A percentile compares a stretch with the other conserved stretches of the same genome.
phyloP scores from a whole-genome alignment of 2,113 vertebrate genomes.

The Macrotus californicus region DNA sequence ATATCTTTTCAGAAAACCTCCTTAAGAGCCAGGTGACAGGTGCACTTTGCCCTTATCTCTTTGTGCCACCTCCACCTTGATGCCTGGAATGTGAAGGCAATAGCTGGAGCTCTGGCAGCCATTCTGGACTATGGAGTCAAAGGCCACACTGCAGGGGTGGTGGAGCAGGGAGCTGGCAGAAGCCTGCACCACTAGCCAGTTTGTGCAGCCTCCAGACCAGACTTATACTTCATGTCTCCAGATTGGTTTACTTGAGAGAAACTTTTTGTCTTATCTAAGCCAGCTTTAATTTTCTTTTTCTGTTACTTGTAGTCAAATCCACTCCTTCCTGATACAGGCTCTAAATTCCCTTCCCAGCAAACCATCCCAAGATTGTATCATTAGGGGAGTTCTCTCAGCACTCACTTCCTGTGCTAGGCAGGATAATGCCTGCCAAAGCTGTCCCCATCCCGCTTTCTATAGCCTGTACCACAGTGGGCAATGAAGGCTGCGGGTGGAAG shows the following conservation, averaged over 20 bases:
- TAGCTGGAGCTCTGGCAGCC: conserved; percentile 31
- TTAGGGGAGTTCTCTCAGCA: background rate
- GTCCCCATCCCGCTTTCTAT: background rate
- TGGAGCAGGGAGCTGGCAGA: background rate
- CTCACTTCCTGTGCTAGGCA: background rate
- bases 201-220: background rate
- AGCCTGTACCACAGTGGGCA: background rate
- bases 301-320: background rate
- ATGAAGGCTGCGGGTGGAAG: background rate
- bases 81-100: background rate
- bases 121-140: background rate
- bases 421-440: background rate
- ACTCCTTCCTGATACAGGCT: background rate
- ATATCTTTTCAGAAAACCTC: background rate
- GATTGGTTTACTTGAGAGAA: background rate
- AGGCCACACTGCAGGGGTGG: background rate
- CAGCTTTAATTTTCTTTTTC: background rate
- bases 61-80: background rate
- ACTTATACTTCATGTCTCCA: background rate
- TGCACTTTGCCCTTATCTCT: background rate
- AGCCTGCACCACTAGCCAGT: background rate
- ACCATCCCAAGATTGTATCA: background rate
- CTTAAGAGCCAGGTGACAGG: background rate
- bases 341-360: background rate
- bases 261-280: background rate